Percentiles rank a stretch among this genome's conserved stretches.
Conservation (phyloP, 2,113 vertebrate species). For the Sitta europaea region DNA sequence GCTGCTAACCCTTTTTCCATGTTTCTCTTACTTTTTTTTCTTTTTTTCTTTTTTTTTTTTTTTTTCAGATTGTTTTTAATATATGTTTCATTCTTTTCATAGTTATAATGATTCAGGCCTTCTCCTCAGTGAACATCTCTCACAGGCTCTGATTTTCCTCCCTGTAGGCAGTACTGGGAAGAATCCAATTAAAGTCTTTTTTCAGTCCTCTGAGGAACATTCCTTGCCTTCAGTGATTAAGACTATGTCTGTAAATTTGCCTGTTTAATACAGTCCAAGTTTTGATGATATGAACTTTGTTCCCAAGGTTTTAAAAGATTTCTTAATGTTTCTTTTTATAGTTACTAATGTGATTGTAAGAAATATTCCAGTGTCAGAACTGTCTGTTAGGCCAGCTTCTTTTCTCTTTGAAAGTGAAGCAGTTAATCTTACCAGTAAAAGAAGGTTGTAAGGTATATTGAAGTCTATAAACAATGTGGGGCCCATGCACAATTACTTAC, state of each 20-base stretch:
- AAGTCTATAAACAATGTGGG: neutral
- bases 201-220: neutral
- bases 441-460: neutral
- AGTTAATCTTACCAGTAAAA: neutral
- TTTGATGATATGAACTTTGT: constrained; percentile 1
- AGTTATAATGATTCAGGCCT: neutral
- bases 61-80: neutral
- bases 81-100: neutral
- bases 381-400: neutral
- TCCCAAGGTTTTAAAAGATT: constrained; percentile 5
- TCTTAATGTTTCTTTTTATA: neutral
- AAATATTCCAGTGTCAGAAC: neutral
- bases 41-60: neutral
- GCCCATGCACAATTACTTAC: neutral
- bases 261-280: neutral
- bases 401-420: neutral
- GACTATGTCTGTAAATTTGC: constrained; percentile 12
- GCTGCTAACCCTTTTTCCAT: neutral
- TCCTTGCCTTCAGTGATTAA: neutral
- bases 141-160: neutral
- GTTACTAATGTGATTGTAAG: neutral
- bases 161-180: neutral
- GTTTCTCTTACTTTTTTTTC: neutral
- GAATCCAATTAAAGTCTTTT: neutral
- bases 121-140: neutral